Percentiles rank a stretch among this genome's conserved stretches.
These are phyloP conservation scores for Ahaetulla prasina DNA, from an alignment of 2,113 vertebrate species.

Conservation along the genomic window DNA sequence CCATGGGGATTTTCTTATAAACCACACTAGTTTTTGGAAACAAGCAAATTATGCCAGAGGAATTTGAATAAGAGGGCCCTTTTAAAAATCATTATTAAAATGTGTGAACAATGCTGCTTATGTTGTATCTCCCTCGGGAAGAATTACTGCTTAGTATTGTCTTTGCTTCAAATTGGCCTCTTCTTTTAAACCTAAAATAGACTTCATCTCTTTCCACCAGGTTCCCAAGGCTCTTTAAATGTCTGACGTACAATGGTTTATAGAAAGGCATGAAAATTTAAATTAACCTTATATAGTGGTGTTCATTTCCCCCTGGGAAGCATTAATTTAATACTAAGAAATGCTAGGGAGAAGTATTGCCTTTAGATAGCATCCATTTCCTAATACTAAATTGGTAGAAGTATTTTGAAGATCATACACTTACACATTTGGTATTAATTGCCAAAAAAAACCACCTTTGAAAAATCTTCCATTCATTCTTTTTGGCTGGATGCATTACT, in stretches of 20 bases:
- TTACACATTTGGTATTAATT: background rate
- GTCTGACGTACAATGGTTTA: background rate
- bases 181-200: constrained; percentile 27
- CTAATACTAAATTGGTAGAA: background rate
- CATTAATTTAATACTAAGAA: constrained; percentile 19
- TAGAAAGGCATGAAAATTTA: constrained; percentile 32
- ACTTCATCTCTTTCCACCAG: constrained; percentile 15
- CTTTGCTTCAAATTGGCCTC: constrained; percentile 7
- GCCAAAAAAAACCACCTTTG: too few species aligned
- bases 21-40: background rate
- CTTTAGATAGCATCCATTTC: background rate
- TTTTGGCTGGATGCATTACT: background rate
- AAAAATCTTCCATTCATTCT: background rate
- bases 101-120: constrained; percentile 15
- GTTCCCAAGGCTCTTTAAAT: constrained; percentile 31
- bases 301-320: constrained; percentile 24
- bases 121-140: constrained; percentile 13
- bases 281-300: constrained; percentile 6
- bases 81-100: constrained; percentile 37
- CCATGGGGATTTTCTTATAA: background rate
- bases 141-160: constrained; percentile 16
- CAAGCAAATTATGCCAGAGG: constrained; percentile 34
- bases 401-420: background rate
- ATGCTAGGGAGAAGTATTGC: background rate
- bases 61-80: constrained; percentile 8